phyloP scores from a whole-genome alignment of 2,113 vertebrate species.

The Gasterosteus aculeatus region DNA sequence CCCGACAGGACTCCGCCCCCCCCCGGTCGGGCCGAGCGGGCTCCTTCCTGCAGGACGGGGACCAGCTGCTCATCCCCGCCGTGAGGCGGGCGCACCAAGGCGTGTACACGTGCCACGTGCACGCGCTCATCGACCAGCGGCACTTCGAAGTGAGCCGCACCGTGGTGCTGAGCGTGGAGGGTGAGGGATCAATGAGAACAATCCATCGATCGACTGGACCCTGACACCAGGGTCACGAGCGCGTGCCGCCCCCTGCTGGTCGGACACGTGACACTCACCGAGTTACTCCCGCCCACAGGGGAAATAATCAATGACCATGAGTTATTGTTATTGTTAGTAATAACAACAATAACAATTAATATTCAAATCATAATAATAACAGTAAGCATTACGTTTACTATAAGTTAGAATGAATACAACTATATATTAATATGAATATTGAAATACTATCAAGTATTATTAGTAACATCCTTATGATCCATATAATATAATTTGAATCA shows the following conservation, averaged over 20 bases:
- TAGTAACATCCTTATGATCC: background rate
- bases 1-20: conserved; percentile 55
- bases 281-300: background rate
- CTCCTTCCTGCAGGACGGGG: conserved; percentile 39
- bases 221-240: background rate
- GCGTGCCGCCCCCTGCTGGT: conserved; percentile 47
- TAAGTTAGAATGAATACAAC: too few species aligned
- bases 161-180: conserved; percentile 73
- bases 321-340: background rate
- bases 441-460: too few species aligned
- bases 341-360: too few species aligned
- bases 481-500: too few species aligned
- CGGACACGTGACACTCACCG: background rate
- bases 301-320: background rate
- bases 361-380: background rate
- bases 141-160: conserved; percentile 83
- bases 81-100: conserved; percentile 79
- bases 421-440: too few species aligned
- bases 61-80: conserved; percentile 60
- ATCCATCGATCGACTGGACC: background rate
- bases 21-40: conserved; percentile 39
- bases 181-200: conserved; percentile 68
- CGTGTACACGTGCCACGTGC: conserved; percentile 84
- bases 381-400: too few species aligned
- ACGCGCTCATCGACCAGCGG: conserved; percentile 68